These are phyloP conservation scores for Sclerodermus sp. DNA, from an alignment of 2,888 invertebrate species.

Conservation along the genomic window DNA sequence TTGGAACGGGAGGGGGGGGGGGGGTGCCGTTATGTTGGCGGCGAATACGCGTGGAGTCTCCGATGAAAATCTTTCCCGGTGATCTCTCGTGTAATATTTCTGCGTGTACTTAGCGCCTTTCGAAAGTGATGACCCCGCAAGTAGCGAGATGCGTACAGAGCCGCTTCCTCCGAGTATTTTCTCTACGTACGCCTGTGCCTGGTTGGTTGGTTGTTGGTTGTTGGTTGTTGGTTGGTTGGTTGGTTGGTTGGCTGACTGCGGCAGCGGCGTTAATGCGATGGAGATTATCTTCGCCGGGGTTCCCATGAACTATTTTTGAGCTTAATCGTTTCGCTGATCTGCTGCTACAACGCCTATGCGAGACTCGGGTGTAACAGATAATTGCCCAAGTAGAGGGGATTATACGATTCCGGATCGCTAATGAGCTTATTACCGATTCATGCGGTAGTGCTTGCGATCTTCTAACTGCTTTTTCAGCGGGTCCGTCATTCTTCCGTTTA, in stretches of 20 bases:
- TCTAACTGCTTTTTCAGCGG: slow-evolving; percentile 32
- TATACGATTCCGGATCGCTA: slow-evolving; percentile 35
- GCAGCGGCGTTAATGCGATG: slow-evolving; percentile 34
- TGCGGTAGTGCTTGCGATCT: slow-evolving; percentile 17
- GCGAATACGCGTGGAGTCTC: too few species aligned
- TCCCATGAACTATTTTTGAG: slow-evolving; percentile 52
- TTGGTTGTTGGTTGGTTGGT: too few species aligned
- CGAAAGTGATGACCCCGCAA: slow-evolving; percentile 32
- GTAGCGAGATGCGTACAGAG: slow-evolving; percentile 19
- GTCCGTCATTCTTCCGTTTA: too few species aligned
- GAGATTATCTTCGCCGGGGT: slow-evolving; percentile 36
- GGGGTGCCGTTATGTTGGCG: too few species aligned
- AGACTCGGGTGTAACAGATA: slow-evolving; percentile 35
- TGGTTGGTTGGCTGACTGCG: too few species aligned
- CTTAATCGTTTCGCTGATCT: slow-evolving; percentile 50
- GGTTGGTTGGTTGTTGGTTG: too few species aligned
- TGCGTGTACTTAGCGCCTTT: slow-evolving; percentile 13
- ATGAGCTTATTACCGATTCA: slow-evolving; percentile 40
- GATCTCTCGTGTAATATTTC: too few species aligned
- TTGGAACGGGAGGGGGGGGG: too few species aligned
- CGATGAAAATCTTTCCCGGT: too few species aligned
- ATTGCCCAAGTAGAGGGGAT: slow-evolving; percentile 26
- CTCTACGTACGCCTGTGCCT: slow-evolving; percentile 17
- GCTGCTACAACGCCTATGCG: slow-evolving; percentile 14
- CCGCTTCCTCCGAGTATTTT: slow-evolving; percentile 33